Evolutionary conservation across 2,113 vertebrate species (phyloP).

Genomic region (Anarhynchus alexandrinus): DNA sequence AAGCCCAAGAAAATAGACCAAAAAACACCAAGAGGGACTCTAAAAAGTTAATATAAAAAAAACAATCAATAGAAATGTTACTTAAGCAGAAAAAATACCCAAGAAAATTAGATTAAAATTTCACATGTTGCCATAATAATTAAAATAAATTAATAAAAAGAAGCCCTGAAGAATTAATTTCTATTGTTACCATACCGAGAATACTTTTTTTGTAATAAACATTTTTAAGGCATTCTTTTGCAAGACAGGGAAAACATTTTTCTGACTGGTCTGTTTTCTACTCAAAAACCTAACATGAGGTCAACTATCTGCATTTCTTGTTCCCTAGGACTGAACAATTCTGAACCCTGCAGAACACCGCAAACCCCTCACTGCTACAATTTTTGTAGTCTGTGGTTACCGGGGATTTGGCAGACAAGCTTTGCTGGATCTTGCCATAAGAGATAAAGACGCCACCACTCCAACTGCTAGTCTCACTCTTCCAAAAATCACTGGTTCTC

Average conservation of each 20-base stretch:
- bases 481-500: neutral
- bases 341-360: neutral
- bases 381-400: neutral
- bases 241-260: neutral
- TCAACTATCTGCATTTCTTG: neutral
- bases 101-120: neutral
- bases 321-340: neutral
- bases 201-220: neutral
- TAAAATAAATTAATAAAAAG: neutral
- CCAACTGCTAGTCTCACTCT: neutral
- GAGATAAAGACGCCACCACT: neutral
- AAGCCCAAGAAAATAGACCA: constrained; percentile 84
- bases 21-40: constrained; percentile 87
- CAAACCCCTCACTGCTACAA: neutral
- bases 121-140: neutral
- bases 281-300: neutral
- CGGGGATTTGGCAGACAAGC: neutral
- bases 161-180: neutral
- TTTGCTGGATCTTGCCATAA: neutral
- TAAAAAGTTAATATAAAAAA: constrained; percentile 53
- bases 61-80: neutral
- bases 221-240: neutral
- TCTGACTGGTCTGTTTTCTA: neutral
- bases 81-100: neutral
- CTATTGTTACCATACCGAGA: neutral